These are phyloP conservation scores for Pangasius krempfi DNA, from an alignment of 2,797 vertebrate genomes.

Conservation along the genomic window DNA sequence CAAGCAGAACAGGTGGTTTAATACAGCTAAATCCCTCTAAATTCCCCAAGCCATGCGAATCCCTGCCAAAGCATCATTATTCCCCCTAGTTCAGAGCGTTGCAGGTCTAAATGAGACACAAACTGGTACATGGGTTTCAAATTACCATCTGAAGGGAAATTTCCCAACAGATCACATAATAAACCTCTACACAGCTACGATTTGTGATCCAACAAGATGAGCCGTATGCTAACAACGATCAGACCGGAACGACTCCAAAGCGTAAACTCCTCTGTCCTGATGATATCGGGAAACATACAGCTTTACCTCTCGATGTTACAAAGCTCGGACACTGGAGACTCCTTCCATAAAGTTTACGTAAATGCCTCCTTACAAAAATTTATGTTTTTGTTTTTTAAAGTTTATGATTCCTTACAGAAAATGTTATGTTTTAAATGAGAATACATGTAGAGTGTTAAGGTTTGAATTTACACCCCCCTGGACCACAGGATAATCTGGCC, in stretches of 20 bases:
- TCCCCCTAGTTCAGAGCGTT: not conserved
- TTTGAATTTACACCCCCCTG: not conserved
- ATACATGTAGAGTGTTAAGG: not conserved
- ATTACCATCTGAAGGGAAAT: conserved; percentile 5
- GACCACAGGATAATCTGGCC: not conserved
- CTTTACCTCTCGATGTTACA: not conserved
- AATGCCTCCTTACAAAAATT: not conserved
- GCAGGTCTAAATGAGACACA: conserved; percentile 2
- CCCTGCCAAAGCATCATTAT: not conserved
- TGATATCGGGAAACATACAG: not conserved
- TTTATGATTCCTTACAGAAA: not conserved
- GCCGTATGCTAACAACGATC: not conserved
- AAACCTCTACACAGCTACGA: not conserved
- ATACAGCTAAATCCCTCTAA: conserved; percentile 9
- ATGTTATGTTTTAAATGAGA: not conserved
- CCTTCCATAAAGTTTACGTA: not conserved
- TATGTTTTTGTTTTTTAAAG: no score
- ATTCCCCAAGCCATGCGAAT: not conserved
- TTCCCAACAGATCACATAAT: conserved; percentile 12
- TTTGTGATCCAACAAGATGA: not conserved
- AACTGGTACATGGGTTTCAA: conserved; percentile 14
- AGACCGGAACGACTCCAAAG: not conserved
- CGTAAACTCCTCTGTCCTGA: not conserved
- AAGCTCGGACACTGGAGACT: not conserved
- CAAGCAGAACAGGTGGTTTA: conserved; percentile 21